Evolutionary conservation across 2,797 vertebrate genomes (phyloP), one percentile per base, ranked within the genome.

Genomic region (Danio jaintianensis): DNA sequence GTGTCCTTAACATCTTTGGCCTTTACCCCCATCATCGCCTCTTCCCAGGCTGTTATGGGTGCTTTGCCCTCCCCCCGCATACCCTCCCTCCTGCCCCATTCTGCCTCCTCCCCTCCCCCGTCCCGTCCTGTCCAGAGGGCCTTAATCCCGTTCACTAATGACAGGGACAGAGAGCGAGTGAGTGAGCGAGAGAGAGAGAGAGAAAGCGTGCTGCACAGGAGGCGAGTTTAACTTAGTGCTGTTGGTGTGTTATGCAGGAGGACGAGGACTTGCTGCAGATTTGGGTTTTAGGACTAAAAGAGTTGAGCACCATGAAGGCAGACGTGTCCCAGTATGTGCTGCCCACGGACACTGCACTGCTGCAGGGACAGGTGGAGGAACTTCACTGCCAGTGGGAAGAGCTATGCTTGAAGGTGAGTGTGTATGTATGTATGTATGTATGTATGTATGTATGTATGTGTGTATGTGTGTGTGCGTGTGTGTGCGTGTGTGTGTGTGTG

Each of bases 311-410:
- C 85, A 92, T 95, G 95, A 96, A 96, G 92, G 90, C 87, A 0
- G 93, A 96, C 70, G 86, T 98, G 88, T 92, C 92, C 3, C 92
- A 90, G 86, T 94, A 91, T 20, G 86, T 96, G 59, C 86, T 94
- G 2, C 88, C 90, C 1, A 92, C 94, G 29, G 96, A 97, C 86
- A 87, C 93, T 6, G 72, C 91, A 78, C 90, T 97, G 86, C 90
- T 97, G 79, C 89, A 94, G 88, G 94, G 95, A 88, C 96, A 96
- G 86, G 93, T 95, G 63, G 94, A 95, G n/a, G 93, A 93, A 64
- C 86, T 98, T 86, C 95, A 95, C 85, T 78, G 89, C 64, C 96
- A 97, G 78, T 98, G 98, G 97, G 97, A 97, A 92, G 97, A 98
- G 87, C 89, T 95, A 71, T 93, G 93, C 42, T 62, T 61, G 29